Percentiles rank a stretch among this genome's conserved stretches.
phyloP scores from a whole-genome alignment of 2,888 invertebrate species.

The Allacma fusca region DNA sequence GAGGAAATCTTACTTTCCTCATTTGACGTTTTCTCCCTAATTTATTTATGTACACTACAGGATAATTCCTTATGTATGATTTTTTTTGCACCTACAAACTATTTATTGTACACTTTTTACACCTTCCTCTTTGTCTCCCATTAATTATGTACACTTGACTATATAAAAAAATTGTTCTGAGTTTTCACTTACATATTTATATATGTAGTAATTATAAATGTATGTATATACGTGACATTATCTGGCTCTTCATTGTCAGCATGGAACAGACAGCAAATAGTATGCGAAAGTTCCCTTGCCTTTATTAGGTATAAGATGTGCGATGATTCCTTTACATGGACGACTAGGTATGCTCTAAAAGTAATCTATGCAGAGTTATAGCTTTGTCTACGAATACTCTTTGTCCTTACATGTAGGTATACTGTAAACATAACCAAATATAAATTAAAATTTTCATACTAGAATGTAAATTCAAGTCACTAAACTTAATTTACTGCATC shows the following conservation, averaged over 20 bases:
- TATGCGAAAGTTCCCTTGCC: no score
- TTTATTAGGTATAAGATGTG: constrained; percentile 9
- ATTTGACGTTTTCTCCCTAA: neutral
- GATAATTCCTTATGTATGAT: no score
- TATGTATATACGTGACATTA: neutral
- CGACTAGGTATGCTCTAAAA: neutral
- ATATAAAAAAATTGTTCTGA: neutral
- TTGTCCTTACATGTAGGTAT: neutral
- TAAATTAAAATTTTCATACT: no score
- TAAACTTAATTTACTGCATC: no score
- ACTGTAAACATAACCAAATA: no score
- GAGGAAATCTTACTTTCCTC: neutral
- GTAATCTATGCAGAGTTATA: neutral
- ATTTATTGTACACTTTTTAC: no score
- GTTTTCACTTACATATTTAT: neutral
- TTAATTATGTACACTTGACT: no score
- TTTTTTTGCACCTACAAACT: no score
- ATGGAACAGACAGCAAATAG: no score
- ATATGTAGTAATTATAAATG: neutral
- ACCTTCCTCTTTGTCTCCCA: no score
- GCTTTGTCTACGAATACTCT: neutral
- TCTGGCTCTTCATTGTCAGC: no score
- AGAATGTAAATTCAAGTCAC: no score
- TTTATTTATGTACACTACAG: neutral
- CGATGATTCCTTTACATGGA: neutral